A percentile compares a stretch with the other conserved stretches of the same genome.
Conservation (phyloP, 2,797 vertebrate species). For the Falco novaeseelandiae region DNA sequence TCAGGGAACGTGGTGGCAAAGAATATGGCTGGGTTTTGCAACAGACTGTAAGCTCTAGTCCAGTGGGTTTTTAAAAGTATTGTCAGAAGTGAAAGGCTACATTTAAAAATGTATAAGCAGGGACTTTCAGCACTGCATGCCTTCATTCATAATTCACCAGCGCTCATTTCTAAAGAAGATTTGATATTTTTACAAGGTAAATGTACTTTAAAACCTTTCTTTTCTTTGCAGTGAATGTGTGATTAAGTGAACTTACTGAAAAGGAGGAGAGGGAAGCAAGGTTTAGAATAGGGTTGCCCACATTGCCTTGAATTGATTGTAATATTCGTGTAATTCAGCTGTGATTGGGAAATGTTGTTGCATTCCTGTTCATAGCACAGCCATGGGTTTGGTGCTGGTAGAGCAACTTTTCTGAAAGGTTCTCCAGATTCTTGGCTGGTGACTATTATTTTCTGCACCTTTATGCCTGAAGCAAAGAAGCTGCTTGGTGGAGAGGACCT, state of each 20-base stretch:
- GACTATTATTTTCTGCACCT: not conserved
- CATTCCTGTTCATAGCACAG: not conserved
- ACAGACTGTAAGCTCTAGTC: not conserved
- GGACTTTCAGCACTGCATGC: conserved; percentile 37
- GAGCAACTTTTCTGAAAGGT: not conserved
- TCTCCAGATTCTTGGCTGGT: not conserved
- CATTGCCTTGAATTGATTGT: not conserved
- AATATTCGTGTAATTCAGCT: not conserved
- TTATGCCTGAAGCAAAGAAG: not conserved
- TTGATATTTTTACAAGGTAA: conserved; percentile 65
- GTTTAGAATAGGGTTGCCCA: not conserved
- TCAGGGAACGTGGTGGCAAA: not conserved
- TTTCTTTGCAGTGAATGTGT: conserved; percentile 52
- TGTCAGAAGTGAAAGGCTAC: conserved; percentile 64
- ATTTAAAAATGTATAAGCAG: conserved; percentile 75
- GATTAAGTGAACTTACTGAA: conserved; percentile 11
- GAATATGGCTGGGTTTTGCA: not conserved
- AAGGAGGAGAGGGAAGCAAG: not conserved
- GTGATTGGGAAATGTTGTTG: not conserved
- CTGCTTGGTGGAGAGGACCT: not conserved
- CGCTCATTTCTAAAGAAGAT: conserved; percentile 54
- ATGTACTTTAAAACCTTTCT: conserved; percentile 70
- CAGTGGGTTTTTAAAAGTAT: conserved; percentile 36
- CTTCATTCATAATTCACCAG: conserved; percentile 74
- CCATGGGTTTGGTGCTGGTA: not conserved